A percentile compares a stretch with the other conserved stretches of the same genome.
phyloP scores from a whole-genome alignment of 2,797 vertebrate species.

The Lacerta agilis region DNA sequence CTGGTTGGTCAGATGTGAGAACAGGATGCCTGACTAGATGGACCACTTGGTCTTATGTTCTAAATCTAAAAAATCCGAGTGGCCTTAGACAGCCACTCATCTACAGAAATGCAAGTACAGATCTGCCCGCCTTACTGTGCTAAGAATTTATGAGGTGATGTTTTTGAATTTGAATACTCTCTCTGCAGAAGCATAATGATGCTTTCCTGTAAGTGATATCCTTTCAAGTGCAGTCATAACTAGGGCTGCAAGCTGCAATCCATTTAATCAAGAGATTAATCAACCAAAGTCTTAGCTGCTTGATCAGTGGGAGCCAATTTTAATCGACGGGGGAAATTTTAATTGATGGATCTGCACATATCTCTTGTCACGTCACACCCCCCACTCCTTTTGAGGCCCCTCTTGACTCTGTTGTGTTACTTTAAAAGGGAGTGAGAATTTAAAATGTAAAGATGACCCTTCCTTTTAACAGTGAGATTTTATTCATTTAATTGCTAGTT shows the following conservation, averaged over 20 bases:
- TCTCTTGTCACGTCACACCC: too few relatives aligned
- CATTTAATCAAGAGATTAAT: conserved; percentile 11
- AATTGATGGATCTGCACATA: background rate
- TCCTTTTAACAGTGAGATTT: background rate
- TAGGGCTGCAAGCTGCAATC: background rate
- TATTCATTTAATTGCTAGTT: background rate
- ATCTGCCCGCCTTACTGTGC: background rate
- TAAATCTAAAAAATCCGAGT: background rate
- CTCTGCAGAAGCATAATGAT: background rate
- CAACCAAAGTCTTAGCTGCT: background rate
- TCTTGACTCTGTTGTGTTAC: background rate
- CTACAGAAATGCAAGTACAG: background rate
- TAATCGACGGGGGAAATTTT: background rate
- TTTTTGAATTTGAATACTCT: background rate
- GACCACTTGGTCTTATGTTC: too few relatives aligned
- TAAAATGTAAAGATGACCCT: background rate
- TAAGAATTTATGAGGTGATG: background rate
- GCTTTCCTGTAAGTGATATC: background rate
- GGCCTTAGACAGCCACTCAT: background rate
- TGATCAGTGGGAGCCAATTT: background rate
- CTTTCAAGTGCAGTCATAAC: background rate
- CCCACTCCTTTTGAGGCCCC: background rate
- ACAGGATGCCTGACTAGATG: too few relatives aligned
- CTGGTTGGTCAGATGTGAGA: too few relatives aligned
- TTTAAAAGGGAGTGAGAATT: background rate